Conservation (phyloP, 1,140 invertebrate species). For the Achroia grisella region DNA sequence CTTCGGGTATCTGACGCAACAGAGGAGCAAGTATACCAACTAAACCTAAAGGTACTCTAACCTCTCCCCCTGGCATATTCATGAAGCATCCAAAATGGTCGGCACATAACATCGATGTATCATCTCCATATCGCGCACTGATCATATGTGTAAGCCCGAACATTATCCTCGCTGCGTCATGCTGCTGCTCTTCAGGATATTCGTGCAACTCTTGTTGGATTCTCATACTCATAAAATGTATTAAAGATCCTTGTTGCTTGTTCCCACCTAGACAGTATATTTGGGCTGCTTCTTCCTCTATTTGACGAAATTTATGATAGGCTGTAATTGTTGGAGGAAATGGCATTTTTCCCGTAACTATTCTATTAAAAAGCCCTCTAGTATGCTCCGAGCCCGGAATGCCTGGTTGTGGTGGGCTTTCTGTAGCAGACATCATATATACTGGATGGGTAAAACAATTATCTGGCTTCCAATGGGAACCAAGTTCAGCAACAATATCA, state of each 20-base stretch:
- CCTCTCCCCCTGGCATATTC: conserved; percentile 77
- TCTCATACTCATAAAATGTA: conserved; percentile 78
- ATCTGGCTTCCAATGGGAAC: conserved; percentile 75
- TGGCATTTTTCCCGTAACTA: conserved; percentile 76
- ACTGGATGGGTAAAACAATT: conserved; percentile 76
- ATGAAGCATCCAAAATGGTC: conserved; percentile 78
- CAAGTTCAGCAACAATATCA: conserved; percentile 79
- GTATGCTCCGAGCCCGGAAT: conserved; percentile 58
- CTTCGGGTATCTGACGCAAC: conserved; percentile 75
- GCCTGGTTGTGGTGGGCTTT: conserved; percentile 74
- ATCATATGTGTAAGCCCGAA: conserved; percentile 77
- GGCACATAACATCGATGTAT: conserved; percentile 76
- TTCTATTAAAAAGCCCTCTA: conserved; percentile 75
- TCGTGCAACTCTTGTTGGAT: conserved; percentile 79
- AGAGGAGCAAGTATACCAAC: conserved; percentile 77
- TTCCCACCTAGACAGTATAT: conserved; percentile 72
- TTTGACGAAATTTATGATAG: conserved; percentile 77
- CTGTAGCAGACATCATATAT: conserved; percentile 75
- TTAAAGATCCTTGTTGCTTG: conserved; percentile 75
- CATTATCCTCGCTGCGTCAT: conserved; percentile 78
- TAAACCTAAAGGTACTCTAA: conserved; percentile 77
- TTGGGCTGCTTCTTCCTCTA: conserved; percentile 76
- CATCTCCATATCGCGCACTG: conserved; percentile 75
- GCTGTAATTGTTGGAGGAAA: conserved; percentile 74
- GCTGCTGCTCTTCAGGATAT: conserved; percentile 78